These are phyloP conservation scores for Mola mola DNA, from an alignment of 2,113 vertebrate species.

Conservation along the genomic window DNA sequence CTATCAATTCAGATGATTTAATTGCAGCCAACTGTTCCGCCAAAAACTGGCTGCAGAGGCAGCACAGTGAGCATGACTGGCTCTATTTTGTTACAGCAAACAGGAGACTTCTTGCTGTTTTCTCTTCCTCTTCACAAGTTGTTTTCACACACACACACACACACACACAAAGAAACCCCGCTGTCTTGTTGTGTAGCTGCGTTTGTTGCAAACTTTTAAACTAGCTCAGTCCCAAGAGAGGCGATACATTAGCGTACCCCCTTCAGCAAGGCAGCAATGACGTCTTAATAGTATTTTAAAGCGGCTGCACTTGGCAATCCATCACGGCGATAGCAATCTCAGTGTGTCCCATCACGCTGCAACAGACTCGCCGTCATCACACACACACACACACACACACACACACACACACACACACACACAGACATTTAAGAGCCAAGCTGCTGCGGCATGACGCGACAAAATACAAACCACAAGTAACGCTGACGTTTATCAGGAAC, in stretches of 20 bases:
- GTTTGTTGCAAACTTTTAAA: conserved; percentile 63
- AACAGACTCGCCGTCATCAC: conserved; percentile 34
- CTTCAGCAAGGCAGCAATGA: conserved; percentile 48
- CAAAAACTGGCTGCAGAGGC: conserved; percentile 33
- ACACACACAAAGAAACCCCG: conserved; percentile 1
- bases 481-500: conserved; percentile 24
- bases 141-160: no score
- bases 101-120: background rate
- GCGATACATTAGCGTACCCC: conserved; percentile 58
- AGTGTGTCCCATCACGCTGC: conserved; percentile 41
- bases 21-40: conserved; percentile 65
- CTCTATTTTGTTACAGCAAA: conserved; percentile 6
- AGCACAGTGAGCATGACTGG: conserved; percentile 17
- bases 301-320: conserved; percentile 71
- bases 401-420: conserved; percentile 37
- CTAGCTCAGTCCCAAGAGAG: conserved; percentile 51
- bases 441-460: conserved; percentile 21
- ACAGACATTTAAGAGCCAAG: conserved; percentile 5
- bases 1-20: conserved; percentile 77
- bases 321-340: conserved; percentile 81
- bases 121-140: background rate
- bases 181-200: conserved; percentile 26
- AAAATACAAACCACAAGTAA: no score
- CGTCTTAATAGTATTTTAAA: conserved; percentile 72
- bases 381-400: conserved; percentile 30